Evolutionary conservation across 2,797 vertebrate species (phyloP), one percentile per base, ranked within the genome.

Genomic region (Alfaro cultratus): DNA sequence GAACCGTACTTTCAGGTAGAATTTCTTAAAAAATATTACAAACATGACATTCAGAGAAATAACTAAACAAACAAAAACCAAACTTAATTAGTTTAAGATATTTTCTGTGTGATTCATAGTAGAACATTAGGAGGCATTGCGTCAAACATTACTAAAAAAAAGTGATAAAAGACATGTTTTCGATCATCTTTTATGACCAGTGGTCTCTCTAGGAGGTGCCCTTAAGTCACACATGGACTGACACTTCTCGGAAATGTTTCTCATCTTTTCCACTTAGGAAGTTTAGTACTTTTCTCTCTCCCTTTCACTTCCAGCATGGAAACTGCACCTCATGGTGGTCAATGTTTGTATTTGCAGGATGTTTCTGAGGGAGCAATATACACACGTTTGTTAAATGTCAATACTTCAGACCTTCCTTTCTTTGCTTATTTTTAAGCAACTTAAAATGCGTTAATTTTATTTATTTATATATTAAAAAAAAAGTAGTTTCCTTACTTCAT

Each of bases 231-330:
- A 53, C 71, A 84, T 86, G 83, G 82, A 11, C 87, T 75, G 76
- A 83, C 74, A 85, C 75, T 91, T 93, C 90, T 89, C 46, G 67
- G 89, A 92, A 93, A 85, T 45, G 46, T 81, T 77, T 75, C 80
- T 80, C 36, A 29, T 77, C 83, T 86, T 83, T 87, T 81, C 83
- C 77, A 39, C 80, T 49, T 41, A 70, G 80, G 81, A 86, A 80
- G 78, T 77, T 45, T 39, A 80, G 90, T 87, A 91, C 73, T 94
- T 92, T 92, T 92, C 85, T 81, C 51, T 83, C 6, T 55, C 51
- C 1, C 1, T 43, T 10, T 10, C 31, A 0, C 39, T n/a, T 83
- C 43, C 74, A 3, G 53, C 60, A 77, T 45, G 86, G 31, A 79
- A 82, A 85, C 31, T 53, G 87, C 83, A 74, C 82, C 90, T 64